These are phyloP conservation scores for Tenebrio molitor DNA, from an alignment of 1,140 invertebrate species.

Conservation along the genomic window DNA sequence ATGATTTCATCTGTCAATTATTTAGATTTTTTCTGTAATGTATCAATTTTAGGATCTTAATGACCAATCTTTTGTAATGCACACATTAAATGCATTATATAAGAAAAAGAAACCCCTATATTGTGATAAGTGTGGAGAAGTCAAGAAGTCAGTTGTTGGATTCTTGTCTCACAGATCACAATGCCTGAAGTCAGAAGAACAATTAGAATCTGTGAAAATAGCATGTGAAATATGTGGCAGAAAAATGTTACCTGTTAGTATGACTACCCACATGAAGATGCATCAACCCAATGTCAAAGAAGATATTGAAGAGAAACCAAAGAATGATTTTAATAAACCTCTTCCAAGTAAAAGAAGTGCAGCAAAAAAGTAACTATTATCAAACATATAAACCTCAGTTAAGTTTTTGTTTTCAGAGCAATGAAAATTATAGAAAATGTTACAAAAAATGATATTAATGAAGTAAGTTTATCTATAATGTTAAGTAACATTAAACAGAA, in stretches of 20 bases:
- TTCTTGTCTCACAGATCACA: slow-evolving; percentile 75
- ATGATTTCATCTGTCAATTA: slow-evolving; percentile 7
- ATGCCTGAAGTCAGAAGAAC: slow-evolving; percentile 73
- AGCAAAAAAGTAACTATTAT: slow-evolving; percentile 54
- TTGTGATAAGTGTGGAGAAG: slow-evolving; percentile 72
- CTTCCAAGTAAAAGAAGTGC: slow-evolving; percentile 53
- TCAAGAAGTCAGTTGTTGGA: slow-evolving; percentile 72
- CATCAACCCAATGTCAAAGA: slow-evolving; percentile 17
- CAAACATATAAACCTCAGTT: background rate
- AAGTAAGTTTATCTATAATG: slow-evolving; percentile 6
- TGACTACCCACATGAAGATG: slow-evolving; percentile 60
- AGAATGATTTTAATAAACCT: background rate
- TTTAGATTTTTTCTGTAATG: background rate
- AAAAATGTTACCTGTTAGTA: slow-evolving; percentile 72
- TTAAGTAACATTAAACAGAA: too few species aligned
- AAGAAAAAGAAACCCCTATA: slow-evolving; percentile 65
- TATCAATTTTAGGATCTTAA: slow-evolving; percentile 57
- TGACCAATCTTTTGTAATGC: slow-evolving; percentile 55
- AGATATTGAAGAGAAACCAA: background rate
- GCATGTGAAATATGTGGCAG: slow-evolving; percentile 71
- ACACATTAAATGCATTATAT: slow-evolving; percentile 57
- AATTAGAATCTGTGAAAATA: slow-evolving; percentile 68
- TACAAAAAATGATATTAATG: slow-evolving; percentile 11
- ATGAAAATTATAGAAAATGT: slow-evolving; percentile 42
- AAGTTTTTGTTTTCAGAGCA: slow-evolving; percentile 25